Conservation (phyloP, 2,888 invertebrate species). For the Stegophylla sp. region DNA sequence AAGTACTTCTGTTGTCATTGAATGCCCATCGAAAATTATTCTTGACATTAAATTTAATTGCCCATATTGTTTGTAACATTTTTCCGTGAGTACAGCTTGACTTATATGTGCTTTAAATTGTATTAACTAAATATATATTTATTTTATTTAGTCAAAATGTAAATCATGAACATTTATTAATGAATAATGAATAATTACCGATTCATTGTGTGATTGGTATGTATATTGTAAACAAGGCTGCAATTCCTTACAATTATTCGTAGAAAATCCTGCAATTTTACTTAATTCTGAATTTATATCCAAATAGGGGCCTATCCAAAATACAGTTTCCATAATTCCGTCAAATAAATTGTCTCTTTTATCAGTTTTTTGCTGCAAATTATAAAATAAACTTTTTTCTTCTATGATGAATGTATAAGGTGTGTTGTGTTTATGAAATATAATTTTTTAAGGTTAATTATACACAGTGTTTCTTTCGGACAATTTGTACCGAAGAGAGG, state of each 20-base stretch:
- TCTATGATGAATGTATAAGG: too few species aligned
- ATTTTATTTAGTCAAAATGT: background rate
- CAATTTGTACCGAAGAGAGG: too few species aligned
- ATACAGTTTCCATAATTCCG: slow-evolving; percentile 28
- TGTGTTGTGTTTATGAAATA: too few species aligned
- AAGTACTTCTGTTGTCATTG: slow-evolving; percentile 36
- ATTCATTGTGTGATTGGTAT: slow-evolving; percentile 18
- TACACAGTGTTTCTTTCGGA: background rate
- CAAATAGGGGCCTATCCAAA: slow-evolving; percentile 48
- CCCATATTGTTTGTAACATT: slow-evolving; percentile 31
- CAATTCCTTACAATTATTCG: background rate
- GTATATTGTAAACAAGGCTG: slow-evolving; percentile 17
- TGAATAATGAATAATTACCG: slow-evolving; percentile 9
- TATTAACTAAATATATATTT: slow-evolving; percentile 15
- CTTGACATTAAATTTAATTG: slow-evolving; percentile 34
- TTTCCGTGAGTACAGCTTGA: slow-evolving; percentile 33
- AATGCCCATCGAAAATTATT: slow-evolving; percentile 28
- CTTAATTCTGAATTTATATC: slow-evolving; percentile 4
- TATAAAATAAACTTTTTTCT: too few species aligned
- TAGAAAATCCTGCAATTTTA: background rate
- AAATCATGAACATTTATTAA: background rate
- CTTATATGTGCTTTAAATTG: slow-evolving; percentile 36
- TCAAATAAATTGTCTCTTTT: slow-evolving; percentile 39
- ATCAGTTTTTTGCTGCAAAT: slow-evolving; percentile 7
- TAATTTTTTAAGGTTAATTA: background rate